These are phyloP conservation scores for Nothobranchius furzeri DNA, from an alignment of 2,113 vertebrate species.

Conservation along the genomic window DNA sequence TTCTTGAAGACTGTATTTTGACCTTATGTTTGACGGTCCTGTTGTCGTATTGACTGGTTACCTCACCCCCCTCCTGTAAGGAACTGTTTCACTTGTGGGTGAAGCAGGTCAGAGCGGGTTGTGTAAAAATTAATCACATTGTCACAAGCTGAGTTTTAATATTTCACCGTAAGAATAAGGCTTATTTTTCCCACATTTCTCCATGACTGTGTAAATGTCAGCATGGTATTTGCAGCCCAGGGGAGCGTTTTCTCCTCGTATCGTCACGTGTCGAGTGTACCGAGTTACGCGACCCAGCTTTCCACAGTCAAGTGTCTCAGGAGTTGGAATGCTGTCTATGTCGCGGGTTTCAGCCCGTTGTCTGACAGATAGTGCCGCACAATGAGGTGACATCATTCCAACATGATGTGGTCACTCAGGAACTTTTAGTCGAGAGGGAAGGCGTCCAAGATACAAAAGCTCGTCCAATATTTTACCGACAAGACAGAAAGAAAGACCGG, in stretches of 20 bases:
- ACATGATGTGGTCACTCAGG: constrained; percentile 35
- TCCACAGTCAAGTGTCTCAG: constrained; percentile 24
- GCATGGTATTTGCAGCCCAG: constrained; percentile 70
- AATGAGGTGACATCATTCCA: constrained; percentile 4
- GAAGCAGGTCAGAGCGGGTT: constrained; percentile 18
- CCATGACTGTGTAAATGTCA: constrained; percentile 72
- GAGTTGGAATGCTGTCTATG: constrained; percentile 6
- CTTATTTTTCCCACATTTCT: constrained; percentile 48
- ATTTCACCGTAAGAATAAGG: constrained; percentile 37
- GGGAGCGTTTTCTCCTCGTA: constrained; percentile 51
- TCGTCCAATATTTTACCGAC: constrained; percentile 41
- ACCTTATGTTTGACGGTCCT: constrained; percentile 47
- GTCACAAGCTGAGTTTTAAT: constrained; percentile 55
- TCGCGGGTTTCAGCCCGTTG: constrained; percentile 45
- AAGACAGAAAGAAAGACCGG: constrained; percentile 37
- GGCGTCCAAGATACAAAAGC: constrained; percentile 8
- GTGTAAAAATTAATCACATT: constrained; percentile 65
- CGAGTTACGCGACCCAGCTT: constrained; percentile 34
- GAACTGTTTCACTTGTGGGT: constrained; percentile 23
- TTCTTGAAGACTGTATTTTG: constrained; percentile 42
- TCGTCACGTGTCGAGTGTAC: constrained; percentile 29
- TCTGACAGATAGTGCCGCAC: constrained; percentile 35
- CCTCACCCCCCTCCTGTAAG: constrained; percentile 5
- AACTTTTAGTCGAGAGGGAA: constrained; percentile 29
- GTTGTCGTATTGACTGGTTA: constrained; percentile 34